Conservation (phyloP, 2,113 vertebrate genomes). For the Mastomys natalensis region DNA sequence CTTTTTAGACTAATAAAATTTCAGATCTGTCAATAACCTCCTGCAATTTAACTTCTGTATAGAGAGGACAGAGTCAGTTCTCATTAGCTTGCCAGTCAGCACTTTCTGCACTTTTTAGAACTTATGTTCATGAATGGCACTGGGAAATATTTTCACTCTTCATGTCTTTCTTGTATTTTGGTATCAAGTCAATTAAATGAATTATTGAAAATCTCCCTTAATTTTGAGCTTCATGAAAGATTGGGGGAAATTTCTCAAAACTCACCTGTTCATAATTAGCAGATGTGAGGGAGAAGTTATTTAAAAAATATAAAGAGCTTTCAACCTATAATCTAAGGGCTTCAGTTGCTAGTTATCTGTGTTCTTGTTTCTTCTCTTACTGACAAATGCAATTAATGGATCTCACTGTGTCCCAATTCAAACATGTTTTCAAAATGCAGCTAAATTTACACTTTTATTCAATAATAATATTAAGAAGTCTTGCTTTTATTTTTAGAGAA, state of each 20-base stretch:
- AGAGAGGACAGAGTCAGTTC: background rate
- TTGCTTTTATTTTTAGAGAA: background rate
- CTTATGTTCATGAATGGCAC: too few species aligned
- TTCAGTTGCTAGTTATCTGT: background rate
- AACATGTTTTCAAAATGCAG: background rate
- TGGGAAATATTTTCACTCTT: background rate
- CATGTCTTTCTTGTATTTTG: background rate
- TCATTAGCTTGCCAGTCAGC: background rate
- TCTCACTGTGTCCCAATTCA: background rate
- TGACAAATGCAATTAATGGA: background rate
- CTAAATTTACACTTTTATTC: background rate
- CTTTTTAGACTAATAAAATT: background rate
- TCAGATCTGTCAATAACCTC: too few species aligned
- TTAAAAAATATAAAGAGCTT: too few species aligned
- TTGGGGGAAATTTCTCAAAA: background rate
- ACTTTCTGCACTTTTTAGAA: background rate
- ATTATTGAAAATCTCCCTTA: background rate
- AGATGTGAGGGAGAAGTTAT: background rate
- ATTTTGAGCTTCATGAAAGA: background rate
- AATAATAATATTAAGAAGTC: background rate
- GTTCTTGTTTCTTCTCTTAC: background rate
- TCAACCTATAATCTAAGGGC: background rate
- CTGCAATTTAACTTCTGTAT: background rate
- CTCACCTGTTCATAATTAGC: background rate
- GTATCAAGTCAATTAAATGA: background rate